Conservation (phyloP, 2,797 vertebrate genomes). For the Sebastiscus tertius region DNA sequence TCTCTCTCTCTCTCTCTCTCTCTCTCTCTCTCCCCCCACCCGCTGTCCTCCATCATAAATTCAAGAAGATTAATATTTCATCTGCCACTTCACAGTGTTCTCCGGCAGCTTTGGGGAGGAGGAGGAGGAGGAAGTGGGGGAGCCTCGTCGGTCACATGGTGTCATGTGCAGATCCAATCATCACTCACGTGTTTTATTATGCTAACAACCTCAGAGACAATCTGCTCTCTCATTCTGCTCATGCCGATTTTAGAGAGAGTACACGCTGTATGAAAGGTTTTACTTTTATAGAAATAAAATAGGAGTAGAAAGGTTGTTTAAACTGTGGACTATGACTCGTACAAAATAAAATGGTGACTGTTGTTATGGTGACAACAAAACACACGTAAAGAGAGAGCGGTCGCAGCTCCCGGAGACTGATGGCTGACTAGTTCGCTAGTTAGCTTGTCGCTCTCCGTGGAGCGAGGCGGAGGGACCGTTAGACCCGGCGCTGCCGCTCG, state of each 20-base stretch:
- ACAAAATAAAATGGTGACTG: too few relatives aligned
- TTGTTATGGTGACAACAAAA: too few relatives aligned
- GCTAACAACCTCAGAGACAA: not conserved
- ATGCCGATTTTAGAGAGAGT: not conserved
- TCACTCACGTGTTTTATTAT: conserved; percentile 15
- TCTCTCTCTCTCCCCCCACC: not conserved
- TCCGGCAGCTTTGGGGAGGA: not conserved
- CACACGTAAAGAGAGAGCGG: too few relatives aligned
- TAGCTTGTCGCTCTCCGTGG: too few relatives aligned
- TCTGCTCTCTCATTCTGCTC: not conserved
- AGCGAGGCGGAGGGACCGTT: too few relatives aligned
- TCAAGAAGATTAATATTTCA: conserved; percentile 69
- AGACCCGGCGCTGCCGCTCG: too few relatives aligned
- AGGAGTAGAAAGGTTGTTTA: too few relatives aligned
- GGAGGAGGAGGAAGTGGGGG: not conserved
- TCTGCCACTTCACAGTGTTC: conserved; percentile 43
- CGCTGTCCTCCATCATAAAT: conserved; percentile 56
- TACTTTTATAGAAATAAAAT: too few relatives aligned
- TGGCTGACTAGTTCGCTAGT: fast-evolving
- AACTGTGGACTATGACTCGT: too few relatives aligned
- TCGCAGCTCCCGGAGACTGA: too few relatives aligned
- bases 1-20: not conserved
- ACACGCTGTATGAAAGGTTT: not conserved
- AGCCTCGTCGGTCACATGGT: not conserved
- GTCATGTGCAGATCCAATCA: not conserved